Conservation (phyloP, 2,797 vertebrate genomes). For the Phoxinus dragarum region DNA sequence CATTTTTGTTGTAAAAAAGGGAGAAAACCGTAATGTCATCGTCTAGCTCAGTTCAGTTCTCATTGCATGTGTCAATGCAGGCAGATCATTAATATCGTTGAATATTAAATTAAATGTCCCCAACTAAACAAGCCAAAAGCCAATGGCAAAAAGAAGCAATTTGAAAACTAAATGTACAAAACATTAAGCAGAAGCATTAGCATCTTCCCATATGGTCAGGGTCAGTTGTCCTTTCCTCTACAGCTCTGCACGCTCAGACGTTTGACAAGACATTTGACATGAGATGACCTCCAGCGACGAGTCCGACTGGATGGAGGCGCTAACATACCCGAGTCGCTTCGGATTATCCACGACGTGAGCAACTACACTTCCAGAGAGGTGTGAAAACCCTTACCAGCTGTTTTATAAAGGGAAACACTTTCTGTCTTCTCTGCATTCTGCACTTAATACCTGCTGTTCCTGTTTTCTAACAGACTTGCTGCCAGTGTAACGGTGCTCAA, state of each 20-base stretch:
- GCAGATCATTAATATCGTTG: too few relatives aligned
- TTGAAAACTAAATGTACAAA: background rate
- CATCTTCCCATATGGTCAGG: background rate
- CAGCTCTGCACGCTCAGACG: background rate
- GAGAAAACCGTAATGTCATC: too few relatives aligned
- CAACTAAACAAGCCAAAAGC: too few relatives aligned
- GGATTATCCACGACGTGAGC: background rate
- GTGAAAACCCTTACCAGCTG: background rate
- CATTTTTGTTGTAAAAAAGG: too few relatives aligned
- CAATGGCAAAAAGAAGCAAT: too few relatives aligned
- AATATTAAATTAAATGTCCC: too few relatives aligned
- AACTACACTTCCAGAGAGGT: background rate
- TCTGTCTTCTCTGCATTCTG: background rate
- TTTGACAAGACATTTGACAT: slow-evolving; percentile 12
- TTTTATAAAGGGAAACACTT: background rate
- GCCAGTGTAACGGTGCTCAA: background rate
- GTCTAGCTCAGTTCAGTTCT: too few relatives aligned
- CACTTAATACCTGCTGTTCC: slow-evolving; percentile 21
- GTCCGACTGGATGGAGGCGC: background rate
- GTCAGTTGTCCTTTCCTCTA: background rate
- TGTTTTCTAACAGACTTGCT: slow-evolving; percentile 20
- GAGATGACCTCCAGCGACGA: background rate
- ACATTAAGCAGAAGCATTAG: background rate
- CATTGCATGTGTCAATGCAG: too few relatives aligned
- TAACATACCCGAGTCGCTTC: background rate